Evolutionary conservation across 2,888 invertebrate species (phyloP), one percentile per base, ranked within the genome.

Genomic region (Drosophila imparisetae): DNA sequence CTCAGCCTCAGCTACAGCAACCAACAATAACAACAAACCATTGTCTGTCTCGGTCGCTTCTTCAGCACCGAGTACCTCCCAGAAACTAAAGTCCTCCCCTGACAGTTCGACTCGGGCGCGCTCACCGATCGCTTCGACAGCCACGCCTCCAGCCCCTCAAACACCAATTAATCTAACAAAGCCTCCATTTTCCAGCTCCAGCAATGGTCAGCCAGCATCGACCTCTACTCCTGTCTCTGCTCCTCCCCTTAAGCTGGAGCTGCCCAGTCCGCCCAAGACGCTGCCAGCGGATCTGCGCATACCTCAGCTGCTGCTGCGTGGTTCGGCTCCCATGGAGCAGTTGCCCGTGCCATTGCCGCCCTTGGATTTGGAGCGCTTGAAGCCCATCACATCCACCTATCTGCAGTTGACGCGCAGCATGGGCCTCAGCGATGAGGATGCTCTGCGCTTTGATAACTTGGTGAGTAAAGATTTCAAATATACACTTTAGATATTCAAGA

Each of bases 321-420:
- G 82, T 10, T 13, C 75, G 29, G 42, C 59, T n/a, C 66, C 78
- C 7, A 45, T 57, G 1, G 72, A 69, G 57, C 79, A 72, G 49
- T 11, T 72, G 0, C 53, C 83, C 0, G 8, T 71, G 53, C 80
- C 82, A 1, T 57, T 91, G 75, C 88, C 91, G 0, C 90, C 90
- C 1, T 67, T 93, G 27, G 93, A 93, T 29, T 83, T 93, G 76
- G 89, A 90, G 61, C 94, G 96, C 13, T 65, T 96, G 90, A 95
- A 98, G 89, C 98, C 98, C 54, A 97, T 98, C 83, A 98, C 98
- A 55, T 97, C 97, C 61, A 96, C 97, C 40, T 98, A 98, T 93
- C 94, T 98, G 93, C 97, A 97, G 92, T 95, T 97, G 90, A 97
- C 97, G 94, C 94, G 96, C 91, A 96, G 94, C 92, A 94, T 97